Evolutionary conservation across 2,888 invertebrate genomes (phyloP), one percentile per base, ranked within the genome.

Genomic region (Athrips mouffetella): DNA sequence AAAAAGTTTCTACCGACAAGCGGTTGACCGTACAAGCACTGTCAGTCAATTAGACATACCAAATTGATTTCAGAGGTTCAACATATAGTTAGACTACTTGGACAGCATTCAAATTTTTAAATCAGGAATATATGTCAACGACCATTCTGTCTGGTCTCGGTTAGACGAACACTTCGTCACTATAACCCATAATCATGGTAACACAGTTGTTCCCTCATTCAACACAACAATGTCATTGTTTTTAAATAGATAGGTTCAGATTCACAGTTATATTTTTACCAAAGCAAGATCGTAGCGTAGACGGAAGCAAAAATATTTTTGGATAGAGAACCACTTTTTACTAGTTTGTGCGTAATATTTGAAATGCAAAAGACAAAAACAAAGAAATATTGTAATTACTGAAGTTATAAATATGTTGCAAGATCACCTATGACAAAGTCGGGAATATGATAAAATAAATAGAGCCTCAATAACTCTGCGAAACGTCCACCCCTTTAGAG

Each of bases 51-150:
- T n/a, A n/a, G n/a, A n/a, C n/a, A n/a, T n/a, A 10, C n/a, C 20
- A 20, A 35, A 35, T n/a, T 10, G 4, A 20, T 35, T 20, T 20
- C 10, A 71, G 42, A 15, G 37, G 45, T 52, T 51, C 37, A 39
- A 21, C 44, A 46, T 15, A 11, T 58, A 10, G 10, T 13, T n/a
- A n/a, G n/a, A 31, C 30, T 23, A 46, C 56, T 67, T 67, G 70
- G 67, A 62, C 53, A 57, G 51, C 13, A 50, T 69, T 69, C 70
- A 70, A 69, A 61, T 56, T 62, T 55, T 51, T 29, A 37, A 53
- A 62, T 60, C 58, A 65, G 54, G 53, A 60, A 65, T 62, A 55
- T 66, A 55, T 70, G 73, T 71, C 73, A 70, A 65, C 57, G 70
- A 67, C 72, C 73, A 66, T 57, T 61, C 54, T 53, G 63, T 63